Evolutionary conservation across 2,888 invertebrate species (phyloP), one percentile per base, ranked within the genome.

Genomic region (Clusia tigrina): DNA sequence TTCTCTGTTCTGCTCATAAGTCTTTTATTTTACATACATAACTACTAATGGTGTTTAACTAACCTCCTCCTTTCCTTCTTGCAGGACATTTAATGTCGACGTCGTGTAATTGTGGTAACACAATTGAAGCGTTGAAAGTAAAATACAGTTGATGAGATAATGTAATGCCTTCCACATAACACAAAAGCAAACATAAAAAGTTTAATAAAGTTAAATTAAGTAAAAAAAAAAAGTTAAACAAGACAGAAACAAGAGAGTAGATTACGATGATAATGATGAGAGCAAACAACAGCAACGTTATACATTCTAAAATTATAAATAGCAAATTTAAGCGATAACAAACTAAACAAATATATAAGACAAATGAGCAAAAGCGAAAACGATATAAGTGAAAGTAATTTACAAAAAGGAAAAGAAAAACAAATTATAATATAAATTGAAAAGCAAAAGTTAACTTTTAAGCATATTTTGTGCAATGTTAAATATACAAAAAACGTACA

Each of bases 11-110:
- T n/a, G n/a, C n/a, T n/a, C n/a, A n/a, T n/a, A n/a, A n/a, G n/a
- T n/a, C n/a, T n/a, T n/a, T n/a, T n/a, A n/a, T n/a, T n/a, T n/a
- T n/a, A n/a, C n/a, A n/a, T n/a, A n/a, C n/a, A n/a, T n/a, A n/a
- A n/a, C n/a, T n/a, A n/a, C n/a, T n/a, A n/a, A n/a, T n/a, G n/a
- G n/a, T n/a, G n/a, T n/a, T n/a, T n/a, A n/a, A n/a, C n/a, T n/a
- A n/a, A n/a, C n/a, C n/a, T n/a, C n/a, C 56, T 57, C 67, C 46
- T 37, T 52, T 38, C 58, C 12, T 32, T 48, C 54, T 72, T 77
- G 18, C 65, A 81, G 81, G 79, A 78, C 74, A 80, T 81, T 81
- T 81, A 81, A 81, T 81, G 80, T 79, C n/a, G n/a, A n/a, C n/a
- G n/a, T n/a, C 74, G 71, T 62, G 66, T 67, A 66, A 63, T 67